phyloP scores from a whole-genome alignment of 2,888 invertebrate genomes.

The Coleophora flavipennella region DNA sequence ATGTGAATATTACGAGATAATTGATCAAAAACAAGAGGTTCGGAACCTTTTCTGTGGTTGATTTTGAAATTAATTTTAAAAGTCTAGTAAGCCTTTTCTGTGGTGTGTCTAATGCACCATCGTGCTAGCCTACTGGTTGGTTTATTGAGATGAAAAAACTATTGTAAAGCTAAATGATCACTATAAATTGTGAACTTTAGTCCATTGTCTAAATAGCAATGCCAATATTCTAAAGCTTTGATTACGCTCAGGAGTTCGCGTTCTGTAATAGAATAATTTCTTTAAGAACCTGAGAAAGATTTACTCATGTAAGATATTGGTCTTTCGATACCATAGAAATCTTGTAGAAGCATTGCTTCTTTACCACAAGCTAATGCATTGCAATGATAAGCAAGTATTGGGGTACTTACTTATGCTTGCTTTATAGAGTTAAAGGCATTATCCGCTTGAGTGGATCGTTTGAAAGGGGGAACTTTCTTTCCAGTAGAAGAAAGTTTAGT shows the following conservation, averaged over 20 bases:
- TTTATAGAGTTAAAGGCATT: background rate
- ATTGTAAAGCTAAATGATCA: background rate
- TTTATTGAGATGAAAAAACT: slow-evolving; percentile 8
- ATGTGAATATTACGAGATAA: background rate
- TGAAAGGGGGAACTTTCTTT: slow-evolving; percentile 11
- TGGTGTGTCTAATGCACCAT: background rate
- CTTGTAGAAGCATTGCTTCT: slow-evolving; percentile 15
- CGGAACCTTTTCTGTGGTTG: too few relatives aligned
- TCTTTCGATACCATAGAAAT: slow-evolving; percentile 14
- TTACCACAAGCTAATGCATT: too few relatives aligned
- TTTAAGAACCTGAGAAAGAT: background rate
- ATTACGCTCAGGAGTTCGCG: too few relatives aligned
- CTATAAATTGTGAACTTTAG: background rate
- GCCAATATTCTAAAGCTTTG: too few relatives aligned
- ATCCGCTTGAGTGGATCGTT: background rate
- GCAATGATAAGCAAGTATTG: slow-evolving; percentile 17
- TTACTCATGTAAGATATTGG: slow-evolving; percentile 11
- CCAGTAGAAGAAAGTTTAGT: slow-evolving; percentile 17
- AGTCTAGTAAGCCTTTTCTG: background rate
- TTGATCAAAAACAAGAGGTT: too few relatives aligned
- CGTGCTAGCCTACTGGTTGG: slow-evolving; percentile 13
- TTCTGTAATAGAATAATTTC: too few relatives aligned
- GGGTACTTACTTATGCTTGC: background rate
- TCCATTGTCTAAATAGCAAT: background rate
- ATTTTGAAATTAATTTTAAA: background rate